Evolutionary conservation across 2,113 vertebrate species (phyloP), one percentile per base, ranked within the genome.

Genomic region (Ophiodon elongatus): DNA sequence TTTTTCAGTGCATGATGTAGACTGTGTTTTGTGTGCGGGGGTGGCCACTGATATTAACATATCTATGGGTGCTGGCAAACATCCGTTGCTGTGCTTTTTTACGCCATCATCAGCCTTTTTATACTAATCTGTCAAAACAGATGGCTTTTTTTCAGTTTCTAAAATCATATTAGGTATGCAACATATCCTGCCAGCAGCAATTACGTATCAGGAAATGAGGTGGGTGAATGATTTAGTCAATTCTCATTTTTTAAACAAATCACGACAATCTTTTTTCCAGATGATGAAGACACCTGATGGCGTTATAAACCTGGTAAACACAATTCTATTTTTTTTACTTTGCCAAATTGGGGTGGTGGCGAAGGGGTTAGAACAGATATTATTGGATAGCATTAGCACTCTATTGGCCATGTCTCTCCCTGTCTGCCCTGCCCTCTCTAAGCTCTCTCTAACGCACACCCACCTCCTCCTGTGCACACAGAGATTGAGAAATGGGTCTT

Each of bases 401-500:
- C 29, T 35, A 52, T 64, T 19, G 64, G 62, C 50, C 50, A 23
- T 68, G 69, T 54, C 65, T 56, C 52, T 80, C 31, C 63, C 25
- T 14, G 37, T 71, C 76, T 73, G 73, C 37, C 56, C 64, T 72
- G 67, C 39, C 69, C 59, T 82, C 78, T 15, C 57, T 79, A 57
- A 78, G 71, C 72, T 63, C 66, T 71, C 66, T 68, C 81, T 78
- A 83, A 85, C 79, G 75, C 85, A 85, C 85, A 82, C 85, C 79
- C 84, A 63, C 79, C 73, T 77, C 82, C 79, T 86, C 73, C 72
- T 74, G 78, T 68, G 79, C 88, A 84, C 80, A 60, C 64, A 65
- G 67, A 82, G 75, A 67, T 45, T 76, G 65, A 43, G 45, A 90
- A 91, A 92, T 92, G 47, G 86, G 50, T 80, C 85, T 88, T 85